Conservation (phyloP, 1,140 invertebrate species). For the Tribolium castaneum region DNA sequence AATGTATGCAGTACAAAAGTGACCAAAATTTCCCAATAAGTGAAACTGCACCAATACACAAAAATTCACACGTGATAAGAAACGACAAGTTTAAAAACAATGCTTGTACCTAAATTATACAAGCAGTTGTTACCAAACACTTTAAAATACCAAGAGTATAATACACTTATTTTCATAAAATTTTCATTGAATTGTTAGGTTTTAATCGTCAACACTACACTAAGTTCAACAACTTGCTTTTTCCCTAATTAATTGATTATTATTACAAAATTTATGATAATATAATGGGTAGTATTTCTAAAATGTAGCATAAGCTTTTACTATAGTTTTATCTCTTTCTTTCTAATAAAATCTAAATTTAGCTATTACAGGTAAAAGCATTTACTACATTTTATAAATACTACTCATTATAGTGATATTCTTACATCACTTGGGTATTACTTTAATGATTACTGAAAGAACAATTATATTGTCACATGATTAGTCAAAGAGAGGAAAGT, state of each 20-base stretch:
- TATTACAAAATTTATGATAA: neutral
- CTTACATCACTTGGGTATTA: neutral
- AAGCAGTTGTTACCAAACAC: constrained; percentile 13
- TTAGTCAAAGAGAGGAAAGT: neutral
- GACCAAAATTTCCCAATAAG: neutral
- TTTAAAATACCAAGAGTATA: neutral
- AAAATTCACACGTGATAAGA: neutral
- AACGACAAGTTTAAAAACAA: neutral
- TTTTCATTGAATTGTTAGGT: neutral
- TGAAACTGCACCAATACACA: neutral
- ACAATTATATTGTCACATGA: neutral
- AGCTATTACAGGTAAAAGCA: too few species aligned
- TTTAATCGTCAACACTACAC: neutral
- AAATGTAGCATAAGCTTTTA: too few species aligned
- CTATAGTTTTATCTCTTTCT: too few species aligned
- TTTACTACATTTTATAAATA: too few species aligned
- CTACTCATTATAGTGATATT: too few species aligned
- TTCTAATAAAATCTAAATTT: too few species aligned
- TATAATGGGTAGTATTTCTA: too few species aligned
- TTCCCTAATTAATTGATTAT: neutral
- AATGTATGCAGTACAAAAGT: neutral
- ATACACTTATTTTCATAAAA: too few species aligned
- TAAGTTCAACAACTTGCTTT: neutral
- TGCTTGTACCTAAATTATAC: neutral
- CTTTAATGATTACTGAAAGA: neutral